Evolutionary conservation across 2,888 invertebrate species (phyloP), one percentile per base, ranked within the genome.

Genomic region (Euplagia quadripunctaria): DNA sequence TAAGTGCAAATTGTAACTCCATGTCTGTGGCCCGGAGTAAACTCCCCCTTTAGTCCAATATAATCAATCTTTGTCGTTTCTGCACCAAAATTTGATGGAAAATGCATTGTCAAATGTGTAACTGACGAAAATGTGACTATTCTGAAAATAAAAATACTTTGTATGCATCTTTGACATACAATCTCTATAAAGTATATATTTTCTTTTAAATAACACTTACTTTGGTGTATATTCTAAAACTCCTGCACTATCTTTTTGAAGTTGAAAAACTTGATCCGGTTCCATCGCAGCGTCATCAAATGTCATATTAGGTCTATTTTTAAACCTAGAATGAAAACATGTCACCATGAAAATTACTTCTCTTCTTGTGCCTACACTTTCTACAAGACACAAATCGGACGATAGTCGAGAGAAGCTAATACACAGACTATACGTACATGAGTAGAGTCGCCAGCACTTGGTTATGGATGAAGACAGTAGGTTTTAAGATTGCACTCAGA

Each of bases 1-100:
- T 99, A 99, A 68, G 97, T 98, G 88, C 98, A 98, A 87, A 99
- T 98, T 4, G 98, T 98, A 0, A 99, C 98, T 69, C 99, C 99
- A 90, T 99, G 99, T 82, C 97, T 96, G 87, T 98, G 98, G 0
- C 97, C 97, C 88, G 97, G 97, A 16, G 97, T 96, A 96, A 98
- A 99, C 95, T 99, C 99, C 42, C 99, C 99, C 90, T 98, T 97
- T 64, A 99, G 96, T 16, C 99, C 99, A 88, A 99, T 99, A 90
- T 99, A 99, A 90, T 98, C 98, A 78, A 99, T 97, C 88, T 97
- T 97, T 1, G 98, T 98, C 69, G 94, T 97, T n/a, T 98, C 98
- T 31, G 96, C 97, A 42, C 99, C 99, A 94, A 98, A 98, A 93
- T 99, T 99, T 20, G 96, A 96, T 12, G 98, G 98, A 90, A 99